Base-by-base conservation (phyloP, 2,888 invertebrate species). In the Parelbella ahira region DNA sequence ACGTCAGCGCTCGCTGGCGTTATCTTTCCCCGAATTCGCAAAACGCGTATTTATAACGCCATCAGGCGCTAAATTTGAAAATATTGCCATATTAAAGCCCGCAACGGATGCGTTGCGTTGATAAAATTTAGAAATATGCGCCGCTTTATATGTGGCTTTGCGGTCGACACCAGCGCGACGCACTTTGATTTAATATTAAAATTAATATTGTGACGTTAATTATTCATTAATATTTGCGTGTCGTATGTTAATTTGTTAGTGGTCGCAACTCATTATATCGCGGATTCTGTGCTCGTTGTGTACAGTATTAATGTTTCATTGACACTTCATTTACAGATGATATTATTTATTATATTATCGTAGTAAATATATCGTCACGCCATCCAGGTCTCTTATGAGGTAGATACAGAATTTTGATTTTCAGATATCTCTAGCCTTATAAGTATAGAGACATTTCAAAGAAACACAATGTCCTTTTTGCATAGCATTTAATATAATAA, bases 21-120 rank as follows among this genome's bases (percentile, higher is more conserved):
- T 78, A 79, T 81, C 77, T 62, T 57, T 41, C 54, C 53, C 55
- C 53, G 56, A 58, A 60, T 65, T 61, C 59, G 61, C 63, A 48
- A 51, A 53, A 53, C 49, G 38, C 49, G 45, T 51, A 50, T 55
- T 52, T 52, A 55, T 48, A 48, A 46, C 47, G 46, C 46, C 47
- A 46, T 48, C 45, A 51, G 45, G 39, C 39, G 48, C 47, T 50
- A 51, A 50, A 48, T 51, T 54, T 53, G 49, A 53, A 54, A 53
- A 49, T 53, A 53, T 53, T 54, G 49, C 49, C 48, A 48, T 49
- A 51, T 54, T 54, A 54, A 54, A 41, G 33, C 11, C 19, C 19
- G 6, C 32, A 12, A 41, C 20, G 39, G 25, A 39, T 25, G 39
- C 8, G 24, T 5, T 7, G 12, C 7, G 39, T 20, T 25, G 32